Conservation (phyloP, 2,797 vertebrate species). For the Heliangelus exortis region DNA sequence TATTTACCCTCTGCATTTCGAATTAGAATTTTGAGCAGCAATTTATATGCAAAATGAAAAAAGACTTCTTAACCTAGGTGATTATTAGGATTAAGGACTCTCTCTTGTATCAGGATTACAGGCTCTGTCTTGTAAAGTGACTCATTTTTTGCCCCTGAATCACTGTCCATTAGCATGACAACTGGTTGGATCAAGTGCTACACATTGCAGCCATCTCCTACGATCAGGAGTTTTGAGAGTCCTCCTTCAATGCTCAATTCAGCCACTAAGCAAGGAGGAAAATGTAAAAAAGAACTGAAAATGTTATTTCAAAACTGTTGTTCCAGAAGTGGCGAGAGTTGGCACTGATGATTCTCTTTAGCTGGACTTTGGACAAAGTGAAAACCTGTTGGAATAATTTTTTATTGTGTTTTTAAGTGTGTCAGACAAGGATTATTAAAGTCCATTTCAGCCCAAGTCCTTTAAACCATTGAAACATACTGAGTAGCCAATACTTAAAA, state of each 20-base stretch:
- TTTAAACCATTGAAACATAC: not conserved
- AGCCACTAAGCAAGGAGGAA: not conserved
- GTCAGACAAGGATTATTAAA: not conserved
- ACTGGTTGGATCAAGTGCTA: not conserved
- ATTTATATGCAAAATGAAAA: not conserved
- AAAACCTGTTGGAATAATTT: not conserved
- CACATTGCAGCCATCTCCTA: not conserved
- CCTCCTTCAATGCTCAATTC: not conserved
- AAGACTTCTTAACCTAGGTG: not conserved
- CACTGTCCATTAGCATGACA: not conserved
- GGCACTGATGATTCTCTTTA: not conserved
- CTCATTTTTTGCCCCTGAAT: not conserved
- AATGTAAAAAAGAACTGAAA: not conserved
- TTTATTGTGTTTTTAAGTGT: slow-evolving; percentile 22
- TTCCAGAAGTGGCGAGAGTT: not conserved
- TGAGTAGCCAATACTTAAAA: not conserved
- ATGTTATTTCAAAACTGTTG: not conserved
- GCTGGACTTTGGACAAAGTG: not conserved
- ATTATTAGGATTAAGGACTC: not conserved
- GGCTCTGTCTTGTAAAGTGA: not conserved
- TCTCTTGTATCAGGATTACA: not conserved
- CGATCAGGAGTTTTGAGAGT: not conserved
- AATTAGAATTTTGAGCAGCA: not conserved
- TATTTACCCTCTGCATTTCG: not conserved
- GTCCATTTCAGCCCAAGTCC: not conserved